phyloP scores from a whole-genome alignment of 2,113 vertebrate genomes.

The Symphodus melops region DNA sequence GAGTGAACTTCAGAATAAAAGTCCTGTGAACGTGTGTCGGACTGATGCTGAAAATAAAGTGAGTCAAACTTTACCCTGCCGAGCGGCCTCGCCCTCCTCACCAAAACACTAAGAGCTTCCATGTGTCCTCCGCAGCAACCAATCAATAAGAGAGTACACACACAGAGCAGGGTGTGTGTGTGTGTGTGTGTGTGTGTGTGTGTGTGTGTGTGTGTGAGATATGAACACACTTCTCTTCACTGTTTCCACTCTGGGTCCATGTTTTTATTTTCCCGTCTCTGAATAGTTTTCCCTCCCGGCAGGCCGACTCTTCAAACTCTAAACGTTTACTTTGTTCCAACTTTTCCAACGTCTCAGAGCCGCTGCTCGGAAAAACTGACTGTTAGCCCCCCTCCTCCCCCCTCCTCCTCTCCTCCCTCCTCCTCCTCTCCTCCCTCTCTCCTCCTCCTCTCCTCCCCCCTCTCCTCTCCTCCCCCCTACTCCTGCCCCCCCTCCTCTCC shows the following conservation, averaged over 20 bases:
- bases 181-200: too few relatives aligned
- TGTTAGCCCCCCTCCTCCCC: conserved; percentile 38
- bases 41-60: conserved; percentile 13
- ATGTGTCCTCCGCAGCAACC: not conserved
- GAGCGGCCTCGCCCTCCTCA: not conserved
- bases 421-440: conserved; percentile 28
- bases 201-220: not conserved
- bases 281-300: conserved; percentile 15
- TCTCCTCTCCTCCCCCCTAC: not conserved
- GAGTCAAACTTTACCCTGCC: too few relatives aligned
- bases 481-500: not conserved
- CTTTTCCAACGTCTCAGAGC: conserved; percentile 44
- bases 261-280: not conserved
- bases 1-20: too few relatives aligned
- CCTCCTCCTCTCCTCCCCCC: conserved; percentile 35
- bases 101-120: conserved; percentile 10
- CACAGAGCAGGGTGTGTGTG: too few relatives aligned
- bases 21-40: too few relatives aligned
- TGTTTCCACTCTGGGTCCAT: conserved; percentile 32
- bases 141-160: too few relatives aligned
- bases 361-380: conserved; percentile 70
- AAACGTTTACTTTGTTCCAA: conserved; percentile 4
- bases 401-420: not conserved
- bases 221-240: conserved; percentile 8
- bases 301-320: conserved; percentile 8